A percentile compares a stretch with the other conserved stretches of the same genome.
These are phyloP conservation scores for Drosophila ohnishii DNA, from an alignment of 1,140 invertebrate species.

Conservation along the genomic window DNA sequence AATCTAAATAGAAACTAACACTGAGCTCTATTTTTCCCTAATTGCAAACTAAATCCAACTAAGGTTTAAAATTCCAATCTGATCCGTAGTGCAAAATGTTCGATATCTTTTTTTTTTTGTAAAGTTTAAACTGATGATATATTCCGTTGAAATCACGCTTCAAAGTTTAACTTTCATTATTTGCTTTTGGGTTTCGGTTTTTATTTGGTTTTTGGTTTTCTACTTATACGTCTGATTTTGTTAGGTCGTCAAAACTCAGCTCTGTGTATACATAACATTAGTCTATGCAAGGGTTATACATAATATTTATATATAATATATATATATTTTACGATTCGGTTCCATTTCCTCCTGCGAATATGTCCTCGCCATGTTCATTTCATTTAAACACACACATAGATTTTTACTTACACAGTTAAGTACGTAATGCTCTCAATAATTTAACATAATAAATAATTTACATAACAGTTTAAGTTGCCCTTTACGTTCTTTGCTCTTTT, in stretches of 20 bases:
- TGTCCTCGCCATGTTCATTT: constrained; percentile 52
- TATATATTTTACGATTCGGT: constrained; percentile 50
- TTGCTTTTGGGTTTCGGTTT: constrained; percentile 71
- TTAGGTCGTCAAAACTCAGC: constrained; percentile 50
- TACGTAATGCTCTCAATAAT: constrained; percentile 63
- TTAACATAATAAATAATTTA: constrained; percentile 80
- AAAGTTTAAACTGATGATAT: constrained; percentile 77
- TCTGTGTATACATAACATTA: constrained; percentile 72
- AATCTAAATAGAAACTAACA: constrained; percentile 2
- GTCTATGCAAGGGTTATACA: constrained; percentile 74
- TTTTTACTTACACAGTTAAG: constrained; percentile 74
- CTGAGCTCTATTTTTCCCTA: constrained; percentile 15
- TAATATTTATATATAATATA: constrained; percentile 75
- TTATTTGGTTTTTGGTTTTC: constrained; percentile 40
- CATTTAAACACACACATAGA: constrained; percentile 46
- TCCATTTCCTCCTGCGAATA: constrained; percentile 40
- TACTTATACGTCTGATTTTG: constrained; percentile 53
- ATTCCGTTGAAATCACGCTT: constrained; percentile 81
- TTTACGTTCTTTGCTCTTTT: constrained; percentile 39
- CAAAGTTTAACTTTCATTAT: constrained; percentile 82
- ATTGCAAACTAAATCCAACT: constrained; percentile 1
- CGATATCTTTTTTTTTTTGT: constrained; percentile 50
- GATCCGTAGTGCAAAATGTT: constrained; percentile 54
- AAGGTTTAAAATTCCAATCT: constrained; percentile 19
- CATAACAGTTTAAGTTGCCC: constrained; percentile 68